Percentiles rank a stretch among this genome's conserved stretches.
These are phyloP conservation scores for Athetis lepigone DNA, from an alignment of 2,888 invertebrate species.

Conservation along the genomic window DNA sequence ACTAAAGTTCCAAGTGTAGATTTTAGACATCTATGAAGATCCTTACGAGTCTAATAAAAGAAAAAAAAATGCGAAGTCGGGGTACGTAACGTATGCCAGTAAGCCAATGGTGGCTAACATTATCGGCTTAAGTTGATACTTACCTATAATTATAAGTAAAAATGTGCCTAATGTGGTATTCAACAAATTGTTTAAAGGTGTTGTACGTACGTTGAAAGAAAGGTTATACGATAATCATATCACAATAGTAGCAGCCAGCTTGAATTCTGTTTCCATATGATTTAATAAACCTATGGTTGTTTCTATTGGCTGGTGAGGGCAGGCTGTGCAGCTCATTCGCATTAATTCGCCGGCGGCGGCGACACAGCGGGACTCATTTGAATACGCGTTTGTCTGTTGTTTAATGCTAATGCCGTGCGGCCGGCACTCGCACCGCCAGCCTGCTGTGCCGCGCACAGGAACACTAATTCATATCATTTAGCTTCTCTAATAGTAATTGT, in stretches of 20 bases:
- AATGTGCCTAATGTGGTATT: no score
- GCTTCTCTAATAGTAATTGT: neutral
- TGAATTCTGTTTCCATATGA: neutral
- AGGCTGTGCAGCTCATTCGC: slow-evolving; percentile 29
- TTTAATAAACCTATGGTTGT: slow-evolving; percentile 23
- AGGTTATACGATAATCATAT: neutral
- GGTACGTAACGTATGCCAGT: no score
- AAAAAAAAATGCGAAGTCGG: no score
- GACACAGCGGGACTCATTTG: slow-evolving; percentile 64
- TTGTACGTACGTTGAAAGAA: neutral
- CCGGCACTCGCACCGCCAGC: slow-evolving; percentile 21
- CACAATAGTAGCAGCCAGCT: no score
- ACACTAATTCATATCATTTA: slow-evolving; percentile 1
- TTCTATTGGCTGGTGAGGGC: slow-evolving; percentile 5
- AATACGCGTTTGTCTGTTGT: slow-evolving; percentile 68
- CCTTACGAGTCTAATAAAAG: no score
- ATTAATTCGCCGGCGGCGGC: slow-evolving; percentile 50
- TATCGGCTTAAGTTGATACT: no score
- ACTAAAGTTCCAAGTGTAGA: no score
- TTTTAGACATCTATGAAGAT: no score
- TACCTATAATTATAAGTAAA: no score
- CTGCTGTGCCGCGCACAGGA: neutral
- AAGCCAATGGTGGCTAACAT: no score
- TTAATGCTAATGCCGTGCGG: slow-evolving; percentile 65
- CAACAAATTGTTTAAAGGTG: neutral